Evolutionary conservation across 2,888 invertebrate genomes (phyloP), one percentile per base, ranked within the genome.

Genomic region (Agrochola lychnidis): DNA sequence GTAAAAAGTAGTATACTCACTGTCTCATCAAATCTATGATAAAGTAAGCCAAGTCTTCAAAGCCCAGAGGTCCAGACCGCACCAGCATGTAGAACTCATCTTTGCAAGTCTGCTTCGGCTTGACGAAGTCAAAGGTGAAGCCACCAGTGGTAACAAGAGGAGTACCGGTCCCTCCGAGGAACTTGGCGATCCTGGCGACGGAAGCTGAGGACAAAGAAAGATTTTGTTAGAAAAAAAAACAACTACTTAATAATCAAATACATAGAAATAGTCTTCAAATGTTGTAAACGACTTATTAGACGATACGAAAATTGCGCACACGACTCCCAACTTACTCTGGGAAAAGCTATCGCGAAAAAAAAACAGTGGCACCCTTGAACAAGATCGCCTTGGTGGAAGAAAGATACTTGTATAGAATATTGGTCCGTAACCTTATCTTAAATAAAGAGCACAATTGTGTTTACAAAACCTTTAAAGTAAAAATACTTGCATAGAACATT

Each of bases 61-160:
- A 98, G 48, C 98, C 98, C 59, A 98, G 93, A 42, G 97, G 97
- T 0, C 99, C 98, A 19, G 98, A 97, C 74, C 98, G 97, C 6
- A 98, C 97, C 56, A 98, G 95, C 97, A 98, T 98, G 91, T 98
- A 98, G 92, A 98, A 99, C 93, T 99, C 98, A 86, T 98, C 97
- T 0, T 96, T 94, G 88, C 98, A 98, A 4, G 96, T 95, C 2
- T 97, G 97, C 92, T 99, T 99, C 30, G 97, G 97, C 72, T 97
- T 95, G 48, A 98, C 97, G 91, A 98, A 99, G 93, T 99, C 98
- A 88, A 97, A 98, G 0, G 98, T 98, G 79, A 98, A 97, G 0
- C 98, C 99, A 0, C 98, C 98, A 0, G 98, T 98, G 0, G 99
- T 98, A 71, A 99, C 96, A 22, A 99, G 93, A 0, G 99, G 99